Conservation (phyloP, 1,140 invertebrate genomes). For the Drosophila kohkoa region DNA sequence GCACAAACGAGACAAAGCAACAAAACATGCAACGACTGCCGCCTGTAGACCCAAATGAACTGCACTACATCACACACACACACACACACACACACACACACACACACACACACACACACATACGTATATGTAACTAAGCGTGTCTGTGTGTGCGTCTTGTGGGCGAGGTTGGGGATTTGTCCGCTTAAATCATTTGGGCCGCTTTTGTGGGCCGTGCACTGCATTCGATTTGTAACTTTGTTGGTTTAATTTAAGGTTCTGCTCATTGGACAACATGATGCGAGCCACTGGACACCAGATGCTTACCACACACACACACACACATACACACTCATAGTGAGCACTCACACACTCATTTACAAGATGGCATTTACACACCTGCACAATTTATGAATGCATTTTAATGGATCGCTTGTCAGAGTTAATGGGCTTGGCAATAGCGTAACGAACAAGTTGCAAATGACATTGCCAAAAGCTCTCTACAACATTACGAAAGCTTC, state of each 20-base stretch:
- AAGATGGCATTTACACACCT: slow-evolving; percentile 48
- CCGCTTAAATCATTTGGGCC: slow-evolving; percentile 69
- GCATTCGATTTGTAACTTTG: slow-evolving; percentile 73
- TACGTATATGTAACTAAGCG: neutral
- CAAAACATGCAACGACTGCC: slow-evolving; percentile 40
- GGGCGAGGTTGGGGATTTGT: slow-evolving; percentile 36
- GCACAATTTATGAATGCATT: slow-evolving; percentile 76
- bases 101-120: slow-evolving; percentile 33
- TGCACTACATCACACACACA: slow-evolving; percentile 64
- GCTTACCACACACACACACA: slow-evolving; percentile 20
- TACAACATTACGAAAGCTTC: slow-evolving; percentile 2
- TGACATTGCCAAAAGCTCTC: slow-evolving; percentile 33
- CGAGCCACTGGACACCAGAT: slow-evolving; percentile 11
- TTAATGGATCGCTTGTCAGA: slow-evolving; percentile 77
- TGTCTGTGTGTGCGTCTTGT: slow-evolving; percentile 14
- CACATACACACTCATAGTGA: slow-evolving; percentile 3
- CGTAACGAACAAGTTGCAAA: slow-evolving; percentile 33
- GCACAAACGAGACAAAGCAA: slow-evolving; percentile 31
- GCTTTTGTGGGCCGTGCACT: slow-evolving; percentile 47
- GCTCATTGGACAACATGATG: slow-evolving; percentile 33
- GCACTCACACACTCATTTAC: neutral
- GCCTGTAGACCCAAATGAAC: slow-evolving; percentile 60
- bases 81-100: neutral
- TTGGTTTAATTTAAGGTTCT: slow-evolving; percentile 66
- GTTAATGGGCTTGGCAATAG: slow-evolving; percentile 44